A percentile compares a stretch with the other conserved stretches of the same genome.
Evolutionary conservation across 2,888 invertebrate species (phyloP).

Genomic region (Choreutis nemorana): DNA sequence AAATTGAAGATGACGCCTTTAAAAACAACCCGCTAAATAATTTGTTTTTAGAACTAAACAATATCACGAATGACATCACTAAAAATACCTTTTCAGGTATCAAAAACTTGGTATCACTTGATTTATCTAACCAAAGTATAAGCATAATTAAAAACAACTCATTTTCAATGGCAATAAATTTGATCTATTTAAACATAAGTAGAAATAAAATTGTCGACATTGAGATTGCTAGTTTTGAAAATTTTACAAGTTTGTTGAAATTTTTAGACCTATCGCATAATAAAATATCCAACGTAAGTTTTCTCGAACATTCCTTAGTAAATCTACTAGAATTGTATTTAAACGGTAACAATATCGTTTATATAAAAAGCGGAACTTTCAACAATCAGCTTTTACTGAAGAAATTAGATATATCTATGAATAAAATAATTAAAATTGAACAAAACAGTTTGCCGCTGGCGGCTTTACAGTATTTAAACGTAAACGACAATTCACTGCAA

Average conservation of each 20-base stretch:
- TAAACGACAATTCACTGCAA: slow-evolving; percentile 27
- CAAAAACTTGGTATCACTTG: slow-evolving; percentile 20
- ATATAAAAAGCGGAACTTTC: slow-evolving; percentile 23
- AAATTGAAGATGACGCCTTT: slow-evolving; percentile 32
- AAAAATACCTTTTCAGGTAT: slow-evolving; percentile 32
- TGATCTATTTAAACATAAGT: slow-evolving; percentile 33
- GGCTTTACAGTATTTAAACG: slow-evolving; percentile 35
- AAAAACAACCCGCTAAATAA: slow-evolving; percentile 23
- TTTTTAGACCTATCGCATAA: slow-evolving; percentile 40
- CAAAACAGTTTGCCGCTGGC: slow-evolving; percentile 30
- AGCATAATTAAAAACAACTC: slow-evolving; percentile 22
- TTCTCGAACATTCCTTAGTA: slow-evolving; percentile 22
- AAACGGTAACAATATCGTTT: slow-evolving; percentile 27
- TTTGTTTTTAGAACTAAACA: slow-evolving; percentile 34
- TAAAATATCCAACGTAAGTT: slow-evolving; percentile 23
- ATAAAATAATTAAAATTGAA: slow-evolving; percentile 30
- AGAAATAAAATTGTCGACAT: slow-evolving; percentile 27
- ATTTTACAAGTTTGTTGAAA: slow-evolving; percentile 16
- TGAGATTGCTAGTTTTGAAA: slow-evolving; percentile 25
- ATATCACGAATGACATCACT: slow-evolving; percentile 26
- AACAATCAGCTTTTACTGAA: slow-evolving; percentile 23
- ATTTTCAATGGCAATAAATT: slow-evolving; percentile 22
- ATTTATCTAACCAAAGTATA: slow-evolving; percentile 31
- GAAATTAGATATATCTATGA: slow-evolving; percentile 36
- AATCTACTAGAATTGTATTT: slow-evolving; percentile 33